Conservation (phyloP, 2,888 invertebrate genomes). For the Physocephala rufipes region DNA sequence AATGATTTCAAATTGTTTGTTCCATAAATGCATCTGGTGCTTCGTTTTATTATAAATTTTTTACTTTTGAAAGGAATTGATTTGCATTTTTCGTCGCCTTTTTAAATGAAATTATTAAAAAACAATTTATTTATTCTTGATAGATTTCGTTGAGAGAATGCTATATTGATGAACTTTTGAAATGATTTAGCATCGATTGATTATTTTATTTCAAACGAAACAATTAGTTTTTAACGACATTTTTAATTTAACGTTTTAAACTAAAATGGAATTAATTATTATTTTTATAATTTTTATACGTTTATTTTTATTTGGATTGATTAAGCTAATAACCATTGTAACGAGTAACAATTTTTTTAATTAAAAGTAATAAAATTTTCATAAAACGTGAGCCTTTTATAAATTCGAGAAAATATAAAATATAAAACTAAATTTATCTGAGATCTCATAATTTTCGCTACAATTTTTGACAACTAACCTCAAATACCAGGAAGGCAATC, state of each 20-base stretch:
- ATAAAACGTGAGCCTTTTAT: not conserved
- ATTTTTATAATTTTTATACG: too few species aligned
- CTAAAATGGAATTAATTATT: too few species aligned
- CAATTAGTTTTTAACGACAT: not conserved
- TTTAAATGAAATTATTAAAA: not conserved
- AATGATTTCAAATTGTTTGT: constrained; percentile 9
- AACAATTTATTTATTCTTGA: not conserved
- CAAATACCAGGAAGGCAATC: too few species aligned
- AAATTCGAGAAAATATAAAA: not conserved
- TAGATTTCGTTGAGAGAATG: not conserved
- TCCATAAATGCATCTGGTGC: constrained; percentile 11
- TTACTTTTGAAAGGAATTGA: too few species aligned
- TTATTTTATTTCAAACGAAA: not conserved
- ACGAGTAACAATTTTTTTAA: not conserved
- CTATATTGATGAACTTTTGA: not conserved
- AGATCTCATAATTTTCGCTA: too few species aligned
- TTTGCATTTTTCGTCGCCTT: not conserved
- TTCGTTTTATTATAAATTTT: constrained; percentile 1
- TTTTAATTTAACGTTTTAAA: not conserved
- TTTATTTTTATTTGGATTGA: not conserved
- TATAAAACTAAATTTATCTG: too few species aligned
- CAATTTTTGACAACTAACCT: too few species aligned
- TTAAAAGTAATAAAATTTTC: not conserved
- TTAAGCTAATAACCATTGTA: not conserved
- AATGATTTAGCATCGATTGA: not conserved